Evolutionary conservation across 2,888 invertebrate genomes (phyloP).

Genomic region (Apamea epomidion): DNA sequence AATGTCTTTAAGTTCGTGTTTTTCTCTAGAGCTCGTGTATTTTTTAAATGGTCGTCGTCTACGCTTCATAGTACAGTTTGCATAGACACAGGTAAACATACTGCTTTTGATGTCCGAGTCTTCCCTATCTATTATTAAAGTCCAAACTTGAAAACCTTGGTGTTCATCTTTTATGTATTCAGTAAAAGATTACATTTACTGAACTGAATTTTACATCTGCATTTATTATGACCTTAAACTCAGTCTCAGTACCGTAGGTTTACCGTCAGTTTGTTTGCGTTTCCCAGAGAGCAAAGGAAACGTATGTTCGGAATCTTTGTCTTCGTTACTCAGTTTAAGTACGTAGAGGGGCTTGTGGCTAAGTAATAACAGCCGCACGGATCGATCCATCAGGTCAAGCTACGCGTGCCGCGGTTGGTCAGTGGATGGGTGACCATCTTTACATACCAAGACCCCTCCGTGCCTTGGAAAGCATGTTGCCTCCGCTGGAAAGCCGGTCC

Average conservation of each 20-base stretch:
- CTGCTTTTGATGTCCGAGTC: not conserved
- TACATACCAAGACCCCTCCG: too few relatives aligned
- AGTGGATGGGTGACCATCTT: too few relatives aligned
- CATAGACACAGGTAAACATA: too few relatives aligned
- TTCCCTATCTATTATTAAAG: not conserved
- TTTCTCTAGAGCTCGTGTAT: too few relatives aligned
- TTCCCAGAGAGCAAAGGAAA: constrained; percentile 13
- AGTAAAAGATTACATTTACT: not conserved
- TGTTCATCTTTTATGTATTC: not conserved
- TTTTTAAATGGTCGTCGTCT: not conserved
- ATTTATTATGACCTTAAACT: not conserved
- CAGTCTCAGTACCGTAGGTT: not conserved
- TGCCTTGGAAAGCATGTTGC: too few relatives aligned
- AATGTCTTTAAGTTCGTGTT: not conserved
- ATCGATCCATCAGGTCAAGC: too few relatives aligned
- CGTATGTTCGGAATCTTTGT: constrained; percentile 8
- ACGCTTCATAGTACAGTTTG: not conserved
- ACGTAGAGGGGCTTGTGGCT: too few relatives aligned
- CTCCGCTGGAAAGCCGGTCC: too few relatives aligned
- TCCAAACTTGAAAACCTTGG: not conserved
- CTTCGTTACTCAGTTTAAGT: not conserved
- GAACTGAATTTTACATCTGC: too few relatives aligned
- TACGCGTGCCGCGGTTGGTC: too few relatives aligned
- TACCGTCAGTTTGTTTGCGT: constrained; percentile 2
- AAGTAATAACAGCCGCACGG: too few relatives aligned